A percentile compares a stretch with the other conserved stretches of the same genome.
Conservation (phyloP, 2,888 invertebrate species). For the Watsonalla binaria region DNA sequence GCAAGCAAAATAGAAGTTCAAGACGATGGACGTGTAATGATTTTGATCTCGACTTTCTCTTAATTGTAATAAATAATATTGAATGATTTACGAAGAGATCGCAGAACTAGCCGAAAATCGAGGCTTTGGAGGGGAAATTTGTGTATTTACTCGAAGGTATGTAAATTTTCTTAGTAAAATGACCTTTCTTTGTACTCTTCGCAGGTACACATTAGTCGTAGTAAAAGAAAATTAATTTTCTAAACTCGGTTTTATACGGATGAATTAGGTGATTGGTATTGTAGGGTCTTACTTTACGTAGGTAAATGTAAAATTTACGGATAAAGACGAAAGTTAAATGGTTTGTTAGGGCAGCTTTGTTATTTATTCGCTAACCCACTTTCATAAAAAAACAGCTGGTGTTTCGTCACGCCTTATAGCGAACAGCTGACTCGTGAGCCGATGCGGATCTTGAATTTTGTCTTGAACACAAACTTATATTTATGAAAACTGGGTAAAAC, state of each 20-base stretch:
- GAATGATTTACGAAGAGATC: conserved; percentile 12
- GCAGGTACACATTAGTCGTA: conserved; percentile 36
- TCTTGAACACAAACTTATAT: not conserved
- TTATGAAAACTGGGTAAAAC: no score
- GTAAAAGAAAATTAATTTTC: conserved; percentile 27
- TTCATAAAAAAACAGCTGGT: conserved; percentile 66
- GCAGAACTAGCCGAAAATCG: conserved; percentile 11
- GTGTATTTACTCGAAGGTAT: conserved; percentile 35
- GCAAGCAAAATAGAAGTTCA: conserved; percentile 31
- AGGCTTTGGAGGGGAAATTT: conserved; percentile 13
- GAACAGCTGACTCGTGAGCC: conserved; percentile 45
- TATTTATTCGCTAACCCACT: conserved; percentile 42
- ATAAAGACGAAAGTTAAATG: not conserved
- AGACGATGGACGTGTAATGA: conserved; percentile 46
- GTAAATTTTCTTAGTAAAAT: conserved; percentile 25
- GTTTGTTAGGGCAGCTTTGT: conserved; percentile 9
- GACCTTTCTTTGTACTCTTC: conserved; percentile 57
- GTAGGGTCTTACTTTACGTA: not conserved
- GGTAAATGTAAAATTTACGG: no score
- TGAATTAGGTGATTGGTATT: conserved; percentile 4
- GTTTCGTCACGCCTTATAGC: conserved; percentile 51
- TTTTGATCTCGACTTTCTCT: conserved; percentile 39
- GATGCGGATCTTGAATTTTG: not conserved
- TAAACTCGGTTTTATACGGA: conserved; percentile 9
- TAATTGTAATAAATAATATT: conserved; percentile 26